Evolutionary conservation across 2,113 vertebrate species (phyloP).

Genomic region (Mesoclemmys tuberculata): DNA sequence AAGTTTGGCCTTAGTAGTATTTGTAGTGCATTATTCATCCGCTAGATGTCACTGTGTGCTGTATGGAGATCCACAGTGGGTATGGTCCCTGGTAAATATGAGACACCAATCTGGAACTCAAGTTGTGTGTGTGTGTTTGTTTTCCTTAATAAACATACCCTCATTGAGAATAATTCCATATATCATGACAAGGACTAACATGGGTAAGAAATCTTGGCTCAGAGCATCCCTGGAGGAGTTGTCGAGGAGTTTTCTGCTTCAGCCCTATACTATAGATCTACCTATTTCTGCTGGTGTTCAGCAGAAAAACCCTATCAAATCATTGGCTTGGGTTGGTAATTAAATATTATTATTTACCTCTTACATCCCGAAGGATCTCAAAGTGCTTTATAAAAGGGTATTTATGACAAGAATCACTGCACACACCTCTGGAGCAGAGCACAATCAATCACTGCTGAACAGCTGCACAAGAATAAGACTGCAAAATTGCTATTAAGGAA

Average conservation of each 20-base stretch:
- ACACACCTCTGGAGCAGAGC: not conserved
- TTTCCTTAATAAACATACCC: not conserved
- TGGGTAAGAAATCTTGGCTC: not conserved
- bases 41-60: not conserved
- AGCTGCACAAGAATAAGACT: not conserved
- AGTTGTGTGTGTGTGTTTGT: not conserved
- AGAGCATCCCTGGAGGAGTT: not conserved
- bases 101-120: not conserved
- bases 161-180: not conserved
- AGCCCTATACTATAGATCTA: not conserved
- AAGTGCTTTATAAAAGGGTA: not conserved
- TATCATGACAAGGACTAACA: not conserved
- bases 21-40: not conserved
- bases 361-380: not conserved
- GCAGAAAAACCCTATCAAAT: not conserved
- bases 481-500: not conserved
- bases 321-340: not conserved
- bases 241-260: not conserved
- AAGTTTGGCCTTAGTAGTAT: not conserved
- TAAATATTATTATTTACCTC: not conserved
- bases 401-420: not conserved
- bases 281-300: not conserved
- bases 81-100: not conserved
- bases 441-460: not conserved
- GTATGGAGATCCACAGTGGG: not conserved